Evolutionary conservation across 2,888 invertebrate species (phyloP), one percentile per base, ranked within the genome.

Genomic region (Pollenia amentaria): DNA sequence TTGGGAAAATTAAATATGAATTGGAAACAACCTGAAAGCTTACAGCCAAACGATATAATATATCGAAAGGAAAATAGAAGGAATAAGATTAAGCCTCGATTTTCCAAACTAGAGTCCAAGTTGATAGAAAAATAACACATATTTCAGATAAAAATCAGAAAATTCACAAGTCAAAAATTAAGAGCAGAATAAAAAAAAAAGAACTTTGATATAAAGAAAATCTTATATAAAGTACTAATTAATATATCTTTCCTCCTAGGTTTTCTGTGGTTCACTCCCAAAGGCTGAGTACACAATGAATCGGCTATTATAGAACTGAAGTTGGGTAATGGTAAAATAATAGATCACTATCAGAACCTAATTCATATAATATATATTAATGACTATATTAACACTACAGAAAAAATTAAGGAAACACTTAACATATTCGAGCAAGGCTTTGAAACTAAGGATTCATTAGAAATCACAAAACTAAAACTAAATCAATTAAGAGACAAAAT

Each of bases 121-220:
- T 55, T 60, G 62, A 85, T 29, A 77, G 72, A 2, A 80, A 72
- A 82, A 16, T 84, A 4, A 84, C 78, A 46, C 29, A 83, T 8
- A 60, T 83, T 51, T 83, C 80, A 14, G 72, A 53, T 10, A 67
- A 84, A 69, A 87, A 87, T 11, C 76, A 77, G 46, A 88, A 89
- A 87, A 73, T 87, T 1, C 80, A 86, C 42, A 87, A 87, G 44
- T 62, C 75, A 18, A 87, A 84, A 79, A 57, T 87, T 48, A 87
- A 48, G 11, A 75, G 4, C 7, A 62, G 62, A 38, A 62, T 48
- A 75, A 76, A 64, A 53, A 75, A 75, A 60, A n/a, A n/a, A n/a
- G n/a, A n/a, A n/a, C n/a, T n/a, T n/a, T 65, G 7, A 65, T 12
- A 65, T 44, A 46, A 65, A 65, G 42, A n/a, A 64, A 65, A 46